These are phyloP conservation scores for Drosophila lacertosa DNA, from an alignment of 1,140 invertebrate genomes.

Conservation along the genomic window DNA sequence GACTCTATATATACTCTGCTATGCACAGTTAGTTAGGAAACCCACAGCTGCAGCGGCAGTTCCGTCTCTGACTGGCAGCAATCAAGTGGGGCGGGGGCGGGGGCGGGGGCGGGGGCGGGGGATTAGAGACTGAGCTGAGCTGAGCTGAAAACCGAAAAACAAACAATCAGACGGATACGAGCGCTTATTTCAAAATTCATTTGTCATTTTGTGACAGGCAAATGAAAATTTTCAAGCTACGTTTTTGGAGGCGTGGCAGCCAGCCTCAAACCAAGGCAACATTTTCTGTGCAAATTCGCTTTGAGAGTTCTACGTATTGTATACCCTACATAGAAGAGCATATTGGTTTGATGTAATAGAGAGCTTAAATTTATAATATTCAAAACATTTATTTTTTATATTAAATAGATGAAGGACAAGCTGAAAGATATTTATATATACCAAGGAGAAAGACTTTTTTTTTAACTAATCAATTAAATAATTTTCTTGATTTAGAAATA, in stretches of 20 bases:
- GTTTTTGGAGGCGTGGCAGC: conserved; percentile 30
- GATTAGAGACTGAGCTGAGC: conserved; percentile 23
- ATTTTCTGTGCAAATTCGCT: conserved; percentile 2
- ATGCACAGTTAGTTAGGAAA: conserved; percentile 9
- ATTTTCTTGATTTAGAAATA: no score
- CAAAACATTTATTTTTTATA: no score
- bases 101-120: not conserved
- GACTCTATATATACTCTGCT: not conserved
- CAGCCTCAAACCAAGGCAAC: conserved; percentile 35
- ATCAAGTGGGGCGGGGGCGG: not conserved
- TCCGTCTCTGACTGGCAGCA: conserved; percentile 33
- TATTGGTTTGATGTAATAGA: no score
- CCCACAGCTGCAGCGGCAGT: conserved; percentile 22
- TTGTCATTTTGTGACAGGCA: conserved; percentile 77
- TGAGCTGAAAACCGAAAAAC: conserved; percentile 53
- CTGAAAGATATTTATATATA: no score
- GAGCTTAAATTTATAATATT: no score
- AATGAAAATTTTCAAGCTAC: conserved; percentile 54
- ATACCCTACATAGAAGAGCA: no score
- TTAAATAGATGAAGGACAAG: no score
- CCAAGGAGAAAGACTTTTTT: no score
- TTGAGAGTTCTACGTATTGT: not conserved
- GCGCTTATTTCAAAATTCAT: conserved; percentile 80
- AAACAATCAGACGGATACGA: conserved; percentile 74
- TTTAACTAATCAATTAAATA: no score